These are phyloP conservation scores for Gavia stellata DNA, from an alignment of 2,113 vertebrate species.

Conservation along the genomic window DNA sequence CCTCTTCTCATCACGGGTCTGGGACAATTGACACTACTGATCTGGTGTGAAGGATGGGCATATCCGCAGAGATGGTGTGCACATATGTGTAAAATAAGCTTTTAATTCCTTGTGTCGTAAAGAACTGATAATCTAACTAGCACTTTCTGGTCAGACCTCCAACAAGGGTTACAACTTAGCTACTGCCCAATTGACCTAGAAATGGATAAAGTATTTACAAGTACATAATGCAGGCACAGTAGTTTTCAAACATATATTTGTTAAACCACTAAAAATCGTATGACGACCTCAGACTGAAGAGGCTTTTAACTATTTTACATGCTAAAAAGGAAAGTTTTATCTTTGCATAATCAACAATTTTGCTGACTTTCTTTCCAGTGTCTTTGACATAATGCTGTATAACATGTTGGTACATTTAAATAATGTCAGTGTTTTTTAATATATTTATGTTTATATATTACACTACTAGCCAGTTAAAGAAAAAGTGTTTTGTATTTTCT, in stretches of 20 bases:
- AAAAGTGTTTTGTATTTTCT: not conserved
- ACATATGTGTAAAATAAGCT: not conserved
- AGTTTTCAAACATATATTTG: not conserved
- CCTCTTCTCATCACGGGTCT: not conserved
- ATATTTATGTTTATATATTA: not conserved
- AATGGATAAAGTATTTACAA: not conserved
- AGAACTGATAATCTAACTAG: not conserved
- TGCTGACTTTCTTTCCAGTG: not conserved
- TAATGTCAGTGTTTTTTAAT: not conserved
- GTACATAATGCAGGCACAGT: not conserved
- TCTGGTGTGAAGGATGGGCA: not conserved
- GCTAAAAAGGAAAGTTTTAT: not conserved
- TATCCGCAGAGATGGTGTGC: not conserved
- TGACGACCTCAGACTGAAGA: not conserved
- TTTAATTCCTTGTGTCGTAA: not conserved
- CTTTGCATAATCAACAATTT: not conserved
- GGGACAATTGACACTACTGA: not conserved
- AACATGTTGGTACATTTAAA: not conserved
- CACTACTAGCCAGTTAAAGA: not conserved
- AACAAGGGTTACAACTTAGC: not conserved
- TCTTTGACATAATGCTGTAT: not conserved
- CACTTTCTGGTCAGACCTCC: not conserved
- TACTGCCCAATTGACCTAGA: not conserved
- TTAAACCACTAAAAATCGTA: not conserved
- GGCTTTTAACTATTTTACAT: not conserved